Base-by-base conservation (phyloP, 1,140 invertebrate genomes). In the Zophobas atratus region DNA sequence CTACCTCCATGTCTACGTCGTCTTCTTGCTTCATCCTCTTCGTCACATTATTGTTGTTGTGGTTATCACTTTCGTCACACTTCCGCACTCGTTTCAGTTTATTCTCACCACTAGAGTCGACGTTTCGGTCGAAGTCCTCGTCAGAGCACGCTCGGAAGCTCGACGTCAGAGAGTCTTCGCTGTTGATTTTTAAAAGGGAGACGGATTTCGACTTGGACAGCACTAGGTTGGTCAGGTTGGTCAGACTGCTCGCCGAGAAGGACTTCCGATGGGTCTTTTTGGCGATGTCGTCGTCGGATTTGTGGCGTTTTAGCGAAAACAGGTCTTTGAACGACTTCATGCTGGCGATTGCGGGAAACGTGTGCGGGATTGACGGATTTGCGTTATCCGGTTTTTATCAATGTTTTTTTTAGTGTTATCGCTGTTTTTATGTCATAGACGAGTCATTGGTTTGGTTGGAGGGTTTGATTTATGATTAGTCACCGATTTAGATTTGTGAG, bases 261-360 rank as follows among this genome's bases (percentile, higher is more conserved):
- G 53, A 33, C 36, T 46, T 75, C 1, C 46, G 55, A 6, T 57
- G 41, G 1, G 53, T 6, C 34, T 56, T 41, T 34, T 46, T 5
- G 33, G 55, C 20, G 43, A 32, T 48, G 20, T 75, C 72, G 41
- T 73, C 71, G 38, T 55, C 51, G 3, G 72, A 75, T 75, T 75
- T 75, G 34, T 46, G 46, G 41, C 53, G 56, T 41, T 43, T 36
- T 8, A 43, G n/a, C 33, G 72, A 41, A 35, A 75, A 75, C 51
- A 77, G 46, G 39, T 48, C 63, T 71, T 49, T 67, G 4, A 76
- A 35, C 3, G 43, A 67, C 6, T 70, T 48, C 48, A 53, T 53
- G 8, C 8, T 72, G 20, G 6, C 8, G 74, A 8, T 20, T 51
- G 20, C 20, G 36, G 71, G 39, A 73, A 6, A 48, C 43, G 2